Conservation (phyloP, 2,797 vertebrate species). For the Macropus fuliginosus region DNA sequence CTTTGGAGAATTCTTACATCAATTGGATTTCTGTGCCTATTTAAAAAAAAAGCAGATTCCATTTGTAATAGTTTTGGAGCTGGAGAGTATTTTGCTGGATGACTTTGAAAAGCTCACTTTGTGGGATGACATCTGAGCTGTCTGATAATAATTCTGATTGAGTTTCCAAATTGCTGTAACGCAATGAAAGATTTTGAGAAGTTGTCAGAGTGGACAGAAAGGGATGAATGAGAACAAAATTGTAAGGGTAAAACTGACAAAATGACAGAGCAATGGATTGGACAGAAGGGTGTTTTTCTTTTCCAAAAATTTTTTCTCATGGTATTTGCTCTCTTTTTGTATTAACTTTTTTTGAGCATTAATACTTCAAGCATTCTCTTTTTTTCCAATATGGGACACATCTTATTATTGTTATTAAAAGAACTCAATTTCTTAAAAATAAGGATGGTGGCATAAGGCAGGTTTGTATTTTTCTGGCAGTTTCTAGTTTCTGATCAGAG, state of each 20-base stretch:
- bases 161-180: constrained; percentile 65
- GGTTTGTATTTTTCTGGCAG: constrained; percentile 42
- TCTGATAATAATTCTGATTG: constrained; percentile 62
- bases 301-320: constrained; percentile 52
- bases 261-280: not conserved
- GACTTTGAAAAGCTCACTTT: constrained; percentile 46
- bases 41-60: too few species aligned
- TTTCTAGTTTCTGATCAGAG: constrained; percentile 28
- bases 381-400: constrained; percentile 48
- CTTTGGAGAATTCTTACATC: not conserved
- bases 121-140: constrained; percentile 38
- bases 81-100: constrained; percentile 52
- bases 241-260: not conserved
- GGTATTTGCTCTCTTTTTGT: constrained; percentile 44
- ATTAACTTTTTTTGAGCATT: constrained; percentile 49
- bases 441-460: constrained; percentile 36
- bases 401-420: constrained; percentile 13
- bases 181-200: constrained; percentile 58
- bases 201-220: not conserved
- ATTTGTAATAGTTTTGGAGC: constrained; percentile 35
- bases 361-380: constrained; percentile 46
- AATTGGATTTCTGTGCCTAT: not conserved
- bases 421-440: constrained; percentile 59
- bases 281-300: constrained; percentile 24
- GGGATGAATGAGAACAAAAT: not conserved